Evolutionary conservation across 2,888 invertebrate species (phyloP).

Genomic region (Platycnemis pennipes): DNA sequence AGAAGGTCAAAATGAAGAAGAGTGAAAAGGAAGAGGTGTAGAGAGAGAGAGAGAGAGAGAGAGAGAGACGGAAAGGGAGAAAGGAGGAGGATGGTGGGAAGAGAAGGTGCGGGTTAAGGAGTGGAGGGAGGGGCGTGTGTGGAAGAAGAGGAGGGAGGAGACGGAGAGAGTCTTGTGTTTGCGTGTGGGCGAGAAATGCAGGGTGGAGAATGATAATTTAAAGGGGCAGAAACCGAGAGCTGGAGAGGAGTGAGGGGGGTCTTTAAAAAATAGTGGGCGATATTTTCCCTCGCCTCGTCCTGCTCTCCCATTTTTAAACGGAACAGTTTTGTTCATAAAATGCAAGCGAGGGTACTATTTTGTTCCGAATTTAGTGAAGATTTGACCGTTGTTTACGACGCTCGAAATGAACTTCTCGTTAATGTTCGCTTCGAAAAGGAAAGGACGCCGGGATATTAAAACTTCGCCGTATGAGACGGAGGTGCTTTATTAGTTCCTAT

Average conservation of each 20-base stretch:
- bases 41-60: neutral
- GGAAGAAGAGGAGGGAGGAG: neutral
- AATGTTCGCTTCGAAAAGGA: neutral
- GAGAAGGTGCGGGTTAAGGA: neutral
- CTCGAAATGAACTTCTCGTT: neutral
- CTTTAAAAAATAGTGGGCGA: neutral
- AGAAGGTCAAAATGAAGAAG: slow-evolving; percentile 51
- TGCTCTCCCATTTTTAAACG: neutral
- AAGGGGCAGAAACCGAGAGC: neutral
- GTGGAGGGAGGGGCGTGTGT: neutral
- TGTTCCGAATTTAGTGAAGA: neutral
- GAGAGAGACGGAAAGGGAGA: neutral
- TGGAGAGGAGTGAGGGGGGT: neutral
- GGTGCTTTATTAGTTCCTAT: neutral
- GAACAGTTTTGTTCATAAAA: slow-evolving; percentile 10
- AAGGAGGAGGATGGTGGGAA: neutral
- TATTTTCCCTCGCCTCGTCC: neutral
- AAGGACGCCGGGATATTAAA: neutral
- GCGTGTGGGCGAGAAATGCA: slow-evolving; percentile 11
- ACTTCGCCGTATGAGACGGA: neutral
- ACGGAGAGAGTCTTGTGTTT: neutral
- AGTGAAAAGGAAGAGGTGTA: neutral
- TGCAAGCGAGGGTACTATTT: neutral
- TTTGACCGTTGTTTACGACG: neutral
- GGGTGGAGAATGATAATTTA: slow-evolving; percentile 10